These are phyloP conservation scores for Fulmarus glacialis DNA, from an alignment of 2,113 vertebrate genomes.

Conservation along the genomic window DNA sequence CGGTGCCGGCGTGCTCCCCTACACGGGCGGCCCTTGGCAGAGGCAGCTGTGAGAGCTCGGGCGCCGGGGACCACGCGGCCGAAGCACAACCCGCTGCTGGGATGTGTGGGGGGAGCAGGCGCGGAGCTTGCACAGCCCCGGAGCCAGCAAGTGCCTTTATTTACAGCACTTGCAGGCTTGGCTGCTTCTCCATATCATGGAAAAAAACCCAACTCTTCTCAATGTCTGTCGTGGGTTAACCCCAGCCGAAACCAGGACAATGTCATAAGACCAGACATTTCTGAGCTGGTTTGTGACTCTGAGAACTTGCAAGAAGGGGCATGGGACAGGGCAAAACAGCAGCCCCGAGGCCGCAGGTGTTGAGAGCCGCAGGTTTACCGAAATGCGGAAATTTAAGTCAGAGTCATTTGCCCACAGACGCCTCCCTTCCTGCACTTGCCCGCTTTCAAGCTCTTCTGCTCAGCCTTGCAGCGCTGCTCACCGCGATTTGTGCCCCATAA, in stretches of 20 bases:
- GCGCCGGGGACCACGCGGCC: accelerated
- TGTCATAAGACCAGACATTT: background rate
- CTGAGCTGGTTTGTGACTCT: background rate
- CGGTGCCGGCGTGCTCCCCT: background rate
- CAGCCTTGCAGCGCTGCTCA: background rate
- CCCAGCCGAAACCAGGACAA: too few relatives aligned
- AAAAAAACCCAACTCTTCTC: background rate
- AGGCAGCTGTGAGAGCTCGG: background rate
- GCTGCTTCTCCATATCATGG: background rate
- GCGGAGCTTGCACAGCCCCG: background rate
- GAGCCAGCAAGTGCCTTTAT: slow-evolving; percentile 28
- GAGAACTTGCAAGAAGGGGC: background rate
- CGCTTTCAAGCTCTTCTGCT: background rate
- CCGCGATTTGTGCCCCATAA: background rate
- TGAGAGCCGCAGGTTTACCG: background rate
- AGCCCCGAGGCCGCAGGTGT: background rate
- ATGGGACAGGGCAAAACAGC: background rate
- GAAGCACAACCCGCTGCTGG: background rate
- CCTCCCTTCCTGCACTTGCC: slow-evolving; percentile 24
- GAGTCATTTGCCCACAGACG: background rate
- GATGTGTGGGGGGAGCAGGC: background rate
- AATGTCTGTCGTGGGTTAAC: background rate
- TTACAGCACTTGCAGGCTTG: slow-evolving; percentile 8
- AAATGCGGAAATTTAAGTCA: background rate
- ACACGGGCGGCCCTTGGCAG: background rate